Evolutionary conservation across 2,888 invertebrate species (phyloP), one percentile per base, ranked within the genome.

Genomic region (Altica lythri): DNA sequence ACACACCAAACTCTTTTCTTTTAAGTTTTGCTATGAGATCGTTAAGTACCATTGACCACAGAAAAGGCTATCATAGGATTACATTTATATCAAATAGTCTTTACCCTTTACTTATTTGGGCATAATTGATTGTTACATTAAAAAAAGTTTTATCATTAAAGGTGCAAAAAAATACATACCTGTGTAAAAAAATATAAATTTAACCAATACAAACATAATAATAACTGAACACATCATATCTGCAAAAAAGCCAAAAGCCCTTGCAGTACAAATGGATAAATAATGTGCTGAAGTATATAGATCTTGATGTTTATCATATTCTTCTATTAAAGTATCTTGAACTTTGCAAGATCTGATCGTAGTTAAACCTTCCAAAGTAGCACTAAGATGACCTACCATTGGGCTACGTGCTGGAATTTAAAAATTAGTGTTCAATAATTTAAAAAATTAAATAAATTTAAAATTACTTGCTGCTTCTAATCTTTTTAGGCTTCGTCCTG

Each of bases 401-500:
- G 76, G 75, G 59, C 75, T 75, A 43, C 74, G 63, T 50, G 72
- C 75, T 75, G 53, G 56, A 72, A 69, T 22, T 46, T 9, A 9
- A 1, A 9, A 8, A 19, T 32, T 12, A 22, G 22, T 12, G 1
- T 12, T 6, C 1, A 22, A 40, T 2, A 50, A 8, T 5, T 2
- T 12, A 40, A 25, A 4, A 22, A 4, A 10, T 35, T 9, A 12
- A 35, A 3, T 3, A 25, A 27, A 30, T 16, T 76, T n/a, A n/a
- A n/a, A n/a, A 80, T 80, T 65, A 86, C 86, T 84, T 19, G 83
- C 80, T 60, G 86, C 84, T 69, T 88, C 87, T 1, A 88, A 78
- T 65, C 86, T 75, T 75, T 85, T 91, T 38, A 92, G 75, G 66
- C 87, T 88, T 13, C 90, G 75, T 9, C 89, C 88, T n/a, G 89